Base-by-base conservation (phyloP, 2,888 invertebrate genomes). In the Apamea monoglypha region DNA sequence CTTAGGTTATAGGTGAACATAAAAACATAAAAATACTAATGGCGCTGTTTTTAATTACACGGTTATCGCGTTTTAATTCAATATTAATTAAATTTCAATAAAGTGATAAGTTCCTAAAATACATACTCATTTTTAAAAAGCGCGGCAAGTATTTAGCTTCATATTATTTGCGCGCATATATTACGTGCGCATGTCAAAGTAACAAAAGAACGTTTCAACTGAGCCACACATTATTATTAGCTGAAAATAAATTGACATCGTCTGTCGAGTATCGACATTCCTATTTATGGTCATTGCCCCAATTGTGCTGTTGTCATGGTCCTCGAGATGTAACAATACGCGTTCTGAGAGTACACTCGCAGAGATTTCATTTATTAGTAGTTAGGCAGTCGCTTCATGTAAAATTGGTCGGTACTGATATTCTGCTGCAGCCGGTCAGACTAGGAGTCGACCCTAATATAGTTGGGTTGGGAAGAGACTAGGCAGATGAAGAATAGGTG, bases 251-350 rank as follows among this genome's bases (percentile, higher is more conserved):
- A 88, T 90, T 90, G 87, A 88, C 85, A 83, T 87, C 82, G 82
- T 83, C 83, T 80, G 80, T 75, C 78, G 75, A 78, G 78, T 82
- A 83, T 90, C 75, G 85, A 86, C 83, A 79, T 87, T 85, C 78
- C 32, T 87, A 82, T 78, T 87, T 83, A 87, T 91, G 88, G 88
- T 88, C 88, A 85, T 87, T 90, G 91, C 84, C 87, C 90, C 84
- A 91, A 90, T 89, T 89, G 82, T 77, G 56, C 78, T 80, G 83
- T 89, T 81, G 89, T 74, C 82, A 84, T 75, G 82, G 73, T 67
- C 63, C 67, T 75, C 50, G 53, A 63, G 74, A 78, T 72, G 76
- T 63, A 64, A 76, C 56, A 71, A 50, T 79, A 40, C 32, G 40
- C 36, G 56, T 21, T 69, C 40, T 2, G 32, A 47, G 82, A 63